A percentile compares a stretch with the other conserved stretches of the same genome.
Conservation (phyloP, 2,888 invertebrate genomes). For the Diarsia rubi region DNA sequence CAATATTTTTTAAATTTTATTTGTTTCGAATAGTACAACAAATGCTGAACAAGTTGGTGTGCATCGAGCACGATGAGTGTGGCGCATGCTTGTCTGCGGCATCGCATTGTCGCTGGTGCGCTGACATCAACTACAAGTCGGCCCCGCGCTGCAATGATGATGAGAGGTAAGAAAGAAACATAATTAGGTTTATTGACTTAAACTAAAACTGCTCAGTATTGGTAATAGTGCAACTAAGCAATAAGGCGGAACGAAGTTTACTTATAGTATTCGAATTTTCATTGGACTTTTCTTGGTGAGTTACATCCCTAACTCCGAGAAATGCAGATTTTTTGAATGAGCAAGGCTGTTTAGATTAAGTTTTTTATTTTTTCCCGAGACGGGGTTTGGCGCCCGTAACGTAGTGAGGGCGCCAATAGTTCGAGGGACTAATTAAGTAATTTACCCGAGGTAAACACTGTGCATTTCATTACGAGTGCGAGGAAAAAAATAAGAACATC, state of each 20-base stretch:
- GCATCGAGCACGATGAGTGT: constrained; percentile 85
- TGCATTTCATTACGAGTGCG: too few species aligned
- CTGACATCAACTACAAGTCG: constrained; percentile 83
- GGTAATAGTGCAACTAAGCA: too few species aligned
- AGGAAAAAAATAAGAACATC: too few species aligned
- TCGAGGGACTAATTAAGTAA: too few species aligned
- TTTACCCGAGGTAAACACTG: too few species aligned
- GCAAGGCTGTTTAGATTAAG: not conserved
- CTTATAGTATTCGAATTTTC: too few species aligned
- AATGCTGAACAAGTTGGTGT: constrained; percentile 83
- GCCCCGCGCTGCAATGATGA: constrained; percentile 86
- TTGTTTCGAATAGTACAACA: constrained; percentile 73
- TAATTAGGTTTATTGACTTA: not conserved
- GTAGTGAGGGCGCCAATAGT: too few species aligned
- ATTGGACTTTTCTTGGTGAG: too few species aligned
- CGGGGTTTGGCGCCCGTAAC: too few species aligned
- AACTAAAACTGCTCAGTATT: too few species aligned
- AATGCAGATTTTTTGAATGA: not conserved
- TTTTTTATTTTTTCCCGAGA: too few species aligned
- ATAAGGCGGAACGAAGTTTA: too few species aligned
- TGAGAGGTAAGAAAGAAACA: constrained; percentile 76
- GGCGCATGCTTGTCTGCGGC: constrained; percentile 85
- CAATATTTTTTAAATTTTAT: not conserved
- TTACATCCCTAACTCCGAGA: not conserved
- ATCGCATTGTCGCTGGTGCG: constrained; percentile 88